Base-by-base conservation (phyloP, 2,888 invertebrate species). In the Drosophila anceps region DNA sequence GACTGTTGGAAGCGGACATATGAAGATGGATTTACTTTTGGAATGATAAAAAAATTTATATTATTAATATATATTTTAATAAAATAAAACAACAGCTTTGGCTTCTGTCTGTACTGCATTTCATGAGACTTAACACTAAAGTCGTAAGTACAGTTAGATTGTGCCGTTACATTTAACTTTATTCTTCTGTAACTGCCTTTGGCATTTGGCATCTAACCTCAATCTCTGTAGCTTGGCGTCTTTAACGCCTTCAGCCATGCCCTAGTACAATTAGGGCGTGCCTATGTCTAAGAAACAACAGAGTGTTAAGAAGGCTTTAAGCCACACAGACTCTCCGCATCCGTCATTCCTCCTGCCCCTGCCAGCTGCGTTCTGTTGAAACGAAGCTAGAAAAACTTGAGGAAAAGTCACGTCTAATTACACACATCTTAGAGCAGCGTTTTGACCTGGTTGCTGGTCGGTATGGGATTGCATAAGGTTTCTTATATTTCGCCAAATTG, bases 331-430 rank as follows among this genome's bases (percentile, higher is more conserved):
- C 46, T 43, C 31, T 35, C 66, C 57, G 7, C 29, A 18, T 31
- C 43, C 51, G 15, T 15, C 24, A 20, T 13, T n/a, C n/a, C 13
- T 15, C 12, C 6, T 10, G 8, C 6, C 4, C 6, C 12, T 13
- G 8, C 24, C 0, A 10, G 29, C 24, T 51, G 62, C 29, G 55
- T 64, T 76, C 70, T n/a, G n/a, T n/a, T n/a, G n/a, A 73, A 73
- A 64, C 51, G 66, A 51, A 69, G 69, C 67, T 24, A 63, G 78
- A 71, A 86, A 84, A 90, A 90, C 87, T 88, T 81, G 73, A 88
- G 87, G 75, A 88, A 87, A 85, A 88, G 85, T 85, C 89, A 85
- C 89, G 89, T 85, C 89, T 85, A 85, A 85, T 85, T 85, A 87
- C 87, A 84, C 84, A 86, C 88, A 88, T 86, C 79, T 85, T 69